Conservation (phyloP, 2,888 invertebrate species). For the Phortica okadai region DNA sequence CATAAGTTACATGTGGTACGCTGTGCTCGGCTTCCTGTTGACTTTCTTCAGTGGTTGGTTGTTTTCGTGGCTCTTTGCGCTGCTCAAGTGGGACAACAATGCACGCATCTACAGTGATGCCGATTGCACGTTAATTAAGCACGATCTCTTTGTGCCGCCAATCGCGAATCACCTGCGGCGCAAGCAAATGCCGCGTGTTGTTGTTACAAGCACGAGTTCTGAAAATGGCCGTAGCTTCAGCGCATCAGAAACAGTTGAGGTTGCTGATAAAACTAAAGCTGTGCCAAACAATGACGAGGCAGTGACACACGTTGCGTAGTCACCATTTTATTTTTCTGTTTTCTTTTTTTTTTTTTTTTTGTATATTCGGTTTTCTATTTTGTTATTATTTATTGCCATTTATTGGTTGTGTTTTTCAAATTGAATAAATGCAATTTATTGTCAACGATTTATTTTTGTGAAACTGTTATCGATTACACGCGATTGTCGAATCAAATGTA, state of each 20-base stretch:
- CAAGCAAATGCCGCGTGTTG: conserved; percentile 67
- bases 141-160: conserved; percentile 80
- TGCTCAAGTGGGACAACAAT: conserved; percentile 71
- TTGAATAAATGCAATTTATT: no score
- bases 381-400: no score
- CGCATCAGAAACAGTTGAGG: neutral
- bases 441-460: no score
- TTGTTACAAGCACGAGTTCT: conserved; percentile 68
- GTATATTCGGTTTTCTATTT: no score
- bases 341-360: neutral
- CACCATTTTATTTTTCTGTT: neutral
- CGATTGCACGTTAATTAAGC: conserved; percentile 76
- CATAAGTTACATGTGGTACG: conserved; percentile 86
- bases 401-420: no score
- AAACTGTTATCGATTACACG: no score
- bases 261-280: conserved; percentile 1
- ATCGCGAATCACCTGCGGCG: conserved; percentile 77
- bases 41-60: conserved; percentile 78
- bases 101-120: conserved; percentile 65
- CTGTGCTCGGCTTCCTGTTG: conserved; percentile 78
- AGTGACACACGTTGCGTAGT: neutral
- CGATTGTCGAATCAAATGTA: no score
- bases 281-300: conserved; percentile 26
- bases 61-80: conserved; percentile 76
- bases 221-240: conserved; percentile 50